phyloP scores from a whole-genome alignment of 2,888 invertebrate genomes.

The Epinotia ramella region DNA sequence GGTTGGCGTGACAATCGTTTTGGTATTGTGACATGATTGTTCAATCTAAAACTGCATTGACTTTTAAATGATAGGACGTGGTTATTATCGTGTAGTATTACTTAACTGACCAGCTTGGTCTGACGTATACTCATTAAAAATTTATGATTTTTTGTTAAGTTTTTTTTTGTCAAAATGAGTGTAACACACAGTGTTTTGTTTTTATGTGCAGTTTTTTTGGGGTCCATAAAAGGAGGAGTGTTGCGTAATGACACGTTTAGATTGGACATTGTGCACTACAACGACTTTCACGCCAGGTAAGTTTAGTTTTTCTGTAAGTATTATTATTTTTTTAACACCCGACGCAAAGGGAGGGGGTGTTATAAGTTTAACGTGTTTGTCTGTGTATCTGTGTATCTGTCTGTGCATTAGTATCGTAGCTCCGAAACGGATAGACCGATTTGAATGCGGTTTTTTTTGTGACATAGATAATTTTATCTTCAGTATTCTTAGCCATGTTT shows the following conservation, averaged over 20 bases:
- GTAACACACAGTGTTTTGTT: slow-evolving; percentile 46
- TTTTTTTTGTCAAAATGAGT: slow-evolving; percentile 7
- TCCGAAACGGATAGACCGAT: too few species aligned
- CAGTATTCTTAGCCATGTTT: too few species aligned
- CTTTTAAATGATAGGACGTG: slow-evolving; percentile 29
- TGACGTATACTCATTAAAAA: slow-evolving; percentile 8
- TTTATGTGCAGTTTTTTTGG: slow-evolving; percentile 48
- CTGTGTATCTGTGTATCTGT: too few species aligned
- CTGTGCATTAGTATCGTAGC: too few species aligned
- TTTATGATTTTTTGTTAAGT: neutral
- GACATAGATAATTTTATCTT: too few species aligned
- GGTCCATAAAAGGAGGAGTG: slow-evolving; percentile 55
- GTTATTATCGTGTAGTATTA: slow-evolving; percentile 33
- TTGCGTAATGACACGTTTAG: slow-evolving; percentile 67
- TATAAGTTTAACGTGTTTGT: too few species aligned
- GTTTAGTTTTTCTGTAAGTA: slow-evolving; percentile 55
- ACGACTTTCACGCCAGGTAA: slow-evolving; percentile 84
- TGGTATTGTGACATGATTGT: slow-evolving; percentile 22
- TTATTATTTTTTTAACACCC: too few species aligned
- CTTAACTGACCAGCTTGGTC: slow-evolving; percentile 8
- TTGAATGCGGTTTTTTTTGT: too few species aligned
- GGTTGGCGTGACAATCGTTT: slow-evolving; percentile 42
- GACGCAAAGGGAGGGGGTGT: too few species aligned
- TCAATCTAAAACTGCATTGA: slow-evolving; percentile 1
- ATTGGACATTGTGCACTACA: slow-evolving; percentile 83